A percentile compares a stretch with the other conserved stretches of the same genome.
These are phyloP conservation scores for Drosophila virilis DNA, from an alignment of 1,140 invertebrate species.

Conservation along the genomic window DNA sequence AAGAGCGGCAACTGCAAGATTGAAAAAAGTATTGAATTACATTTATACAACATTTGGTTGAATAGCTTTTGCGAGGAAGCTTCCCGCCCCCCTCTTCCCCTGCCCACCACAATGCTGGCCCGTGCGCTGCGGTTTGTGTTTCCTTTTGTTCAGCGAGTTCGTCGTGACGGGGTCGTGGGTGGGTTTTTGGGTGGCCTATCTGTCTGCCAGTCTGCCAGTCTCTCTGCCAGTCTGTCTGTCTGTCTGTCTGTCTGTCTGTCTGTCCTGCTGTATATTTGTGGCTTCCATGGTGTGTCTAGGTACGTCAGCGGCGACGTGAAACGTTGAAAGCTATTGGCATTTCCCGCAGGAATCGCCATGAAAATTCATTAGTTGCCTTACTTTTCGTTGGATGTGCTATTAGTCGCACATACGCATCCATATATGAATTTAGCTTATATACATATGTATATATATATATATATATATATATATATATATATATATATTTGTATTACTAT, in stretches of 20 bases:
- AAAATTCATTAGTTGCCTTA: conserved; percentile 79
- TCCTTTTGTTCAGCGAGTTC: conserved; percentile 62
- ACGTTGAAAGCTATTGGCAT: conserved; percentile 44
- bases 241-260: conserved; percentile 1
- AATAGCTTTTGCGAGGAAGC: conserved; percentile 58
- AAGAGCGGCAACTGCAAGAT: conserved; percentile 42
- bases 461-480: not conserved
- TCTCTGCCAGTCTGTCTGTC: not conserved
- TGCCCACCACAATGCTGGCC: not conserved
- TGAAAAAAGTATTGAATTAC: conserved; percentile 81
- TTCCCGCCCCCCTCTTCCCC: not conserved
- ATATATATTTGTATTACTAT: conserved; percentile 24
- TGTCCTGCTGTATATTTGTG: conserved; percentile 61
- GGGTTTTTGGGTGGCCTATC: conserved; percentile 25
- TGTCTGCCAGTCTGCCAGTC: conserved; percentile 1
- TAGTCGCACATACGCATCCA: not conserved
- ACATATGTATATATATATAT: not conserved
- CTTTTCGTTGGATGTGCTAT: conserved; percentile 20
- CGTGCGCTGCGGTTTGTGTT: conserved; percentile 72
- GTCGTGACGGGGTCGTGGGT: conserved; percentile 14
- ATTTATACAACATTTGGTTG: conserved; percentile 81
- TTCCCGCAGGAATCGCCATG: conserved; percentile 73
- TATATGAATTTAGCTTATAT: too few relatives aligned
- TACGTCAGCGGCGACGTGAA: conserved; percentile 18
- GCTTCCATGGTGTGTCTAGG: conserved; percentile 61